A percentile compares a stretch with the other conserved stretches of the same genome.
phyloP scores from a whole-genome alignment of 2,113 vertebrate genomes.

The Lagenorhynchus albirostris region DNA sequence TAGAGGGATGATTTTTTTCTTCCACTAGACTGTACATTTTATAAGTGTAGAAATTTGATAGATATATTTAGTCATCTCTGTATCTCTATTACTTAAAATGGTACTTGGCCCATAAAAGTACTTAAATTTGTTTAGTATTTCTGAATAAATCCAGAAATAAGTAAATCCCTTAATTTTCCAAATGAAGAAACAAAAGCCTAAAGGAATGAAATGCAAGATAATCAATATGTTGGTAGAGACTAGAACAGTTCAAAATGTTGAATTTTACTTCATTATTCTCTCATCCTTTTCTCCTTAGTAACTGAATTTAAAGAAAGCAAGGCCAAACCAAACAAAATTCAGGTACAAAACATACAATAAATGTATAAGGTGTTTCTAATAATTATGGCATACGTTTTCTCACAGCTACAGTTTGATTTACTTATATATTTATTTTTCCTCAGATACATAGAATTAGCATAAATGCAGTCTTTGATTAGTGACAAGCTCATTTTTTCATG shows the following conservation, averaged over 20 bases:
- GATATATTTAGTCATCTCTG: background rate
- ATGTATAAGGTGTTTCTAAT: background rate
- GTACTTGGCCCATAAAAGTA: background rate
- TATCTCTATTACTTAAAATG: background rate
- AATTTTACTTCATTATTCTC: background rate
- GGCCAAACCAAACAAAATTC: background rate
- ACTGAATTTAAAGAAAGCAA: background rate
- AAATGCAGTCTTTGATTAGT: background rate
- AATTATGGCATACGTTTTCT: background rate
- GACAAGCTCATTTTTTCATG: background rate
- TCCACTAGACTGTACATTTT: background rate
- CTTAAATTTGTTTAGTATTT: background rate
- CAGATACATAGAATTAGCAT: background rate
- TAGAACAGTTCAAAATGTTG: background rate
- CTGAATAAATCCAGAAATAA: background rate
- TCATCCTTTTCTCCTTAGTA: background rate
- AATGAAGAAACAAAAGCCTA: background rate
- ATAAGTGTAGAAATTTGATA: background rate
- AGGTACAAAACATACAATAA: background rate
- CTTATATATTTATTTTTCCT: background rate
- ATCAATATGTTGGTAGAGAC: background rate
- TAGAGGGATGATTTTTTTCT: background rate
- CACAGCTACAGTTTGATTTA: background rate
- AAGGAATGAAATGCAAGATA: background rate
- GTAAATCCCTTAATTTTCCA: background rate